A percentile compares a stretch with the other conserved stretches of the same genome.
Conservation (phyloP, 2,113 vertebrate species). For the Grantiella picta region DNA sequence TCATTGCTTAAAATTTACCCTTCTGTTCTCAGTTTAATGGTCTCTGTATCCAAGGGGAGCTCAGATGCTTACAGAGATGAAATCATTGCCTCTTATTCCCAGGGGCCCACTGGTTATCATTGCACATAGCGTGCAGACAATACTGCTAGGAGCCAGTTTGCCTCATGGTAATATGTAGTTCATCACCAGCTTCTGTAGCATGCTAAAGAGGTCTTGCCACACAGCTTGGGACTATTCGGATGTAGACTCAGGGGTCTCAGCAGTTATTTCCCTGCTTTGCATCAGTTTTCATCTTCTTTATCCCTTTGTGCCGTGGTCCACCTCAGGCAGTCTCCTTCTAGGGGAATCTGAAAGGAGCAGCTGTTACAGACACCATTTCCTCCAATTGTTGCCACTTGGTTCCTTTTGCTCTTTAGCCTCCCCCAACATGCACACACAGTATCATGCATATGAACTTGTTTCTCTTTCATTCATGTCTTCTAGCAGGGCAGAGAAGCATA, state of each 20-base stretch:
- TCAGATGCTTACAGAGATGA: conserved; percentile 81
- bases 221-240: conserved; percentile 70
- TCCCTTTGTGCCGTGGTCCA: conserved; percentile 83
- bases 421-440: conserved; percentile 36
- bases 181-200: conserved; percentile 79
- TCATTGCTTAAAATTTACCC: conserved; percentile 81
- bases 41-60: conserved; percentile 70
- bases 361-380: conserved; percentile 82
- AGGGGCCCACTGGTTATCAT: conserved; percentile 77
- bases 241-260: conserved; percentile 76
- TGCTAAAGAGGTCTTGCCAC: conserved; percentile 84
- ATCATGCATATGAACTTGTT: conserved; percentile 82
- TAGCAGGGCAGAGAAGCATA: conserved; percentile 82
- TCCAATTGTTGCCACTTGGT: conserved; percentile 76
- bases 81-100: conserved; percentile 76
- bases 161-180: conserved; percentile 84
- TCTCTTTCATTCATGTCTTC: conserved; percentile 62
- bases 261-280: conserved; percentile 85
- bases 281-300: conserved; percentile 86
- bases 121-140: conserved; percentile 73
- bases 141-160: conserved; percentile 75
- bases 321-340: conserved; percentile 85
- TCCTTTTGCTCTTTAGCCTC: conserved; percentile 38
- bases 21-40: conserved; percentile 87
- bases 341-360: conserved; percentile 86